Base-by-base conservation (phyloP, 2,113 vertebrate species). In the Halichoeres trimaculatus region DNA sequence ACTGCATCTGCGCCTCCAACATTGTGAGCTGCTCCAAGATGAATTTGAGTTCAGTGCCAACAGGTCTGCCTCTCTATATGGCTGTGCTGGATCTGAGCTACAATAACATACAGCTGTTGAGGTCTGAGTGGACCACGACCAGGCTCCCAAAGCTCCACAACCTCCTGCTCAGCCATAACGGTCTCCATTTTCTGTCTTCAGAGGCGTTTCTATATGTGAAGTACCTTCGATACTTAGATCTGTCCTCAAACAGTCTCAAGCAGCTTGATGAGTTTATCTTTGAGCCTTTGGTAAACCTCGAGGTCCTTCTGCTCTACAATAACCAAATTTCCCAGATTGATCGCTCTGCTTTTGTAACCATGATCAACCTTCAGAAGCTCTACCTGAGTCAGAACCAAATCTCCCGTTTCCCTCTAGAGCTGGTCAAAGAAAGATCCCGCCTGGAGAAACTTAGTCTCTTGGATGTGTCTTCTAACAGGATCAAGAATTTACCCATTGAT, bases 1-100 rank as follows among this genome's bases (percentile, higher is more conserved):
- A 74, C 17, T 99, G 98, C 63, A 90, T 99, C 84, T 99, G 98
- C 5, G 97, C 98, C 91, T 98, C 97, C 81, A 98, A 97, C 92
- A 96, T 99, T 56, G 95, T 99, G 60, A 98, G 96, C 92, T 99
- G 98, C 92, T 96, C 97, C 16, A 97, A 96, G 87, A 95, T 95
- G 86, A 94, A 93, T 53, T 91, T 99, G 88, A 91, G 81, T 26
- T 19, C 4, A 1, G 85, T 97, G 23, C 97, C 97, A 0, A 40
- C 83, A 0, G 88, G 90, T 0, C 78, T 99, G 62, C 98, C 98
- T 2, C 89, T 80, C 36, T 98, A 98, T 85, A 91, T 94, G 0
- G 91, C 95, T 0, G 93, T 97, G 3, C 87, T 99, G 83, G 98
- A 99, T 87, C 89, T 99, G 78, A 98, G 97, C 80, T 96, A 98